phyloP scores from a whole-genome alignment of 2,888 invertebrate species.

The Plagiodera versicolora region DNA sequence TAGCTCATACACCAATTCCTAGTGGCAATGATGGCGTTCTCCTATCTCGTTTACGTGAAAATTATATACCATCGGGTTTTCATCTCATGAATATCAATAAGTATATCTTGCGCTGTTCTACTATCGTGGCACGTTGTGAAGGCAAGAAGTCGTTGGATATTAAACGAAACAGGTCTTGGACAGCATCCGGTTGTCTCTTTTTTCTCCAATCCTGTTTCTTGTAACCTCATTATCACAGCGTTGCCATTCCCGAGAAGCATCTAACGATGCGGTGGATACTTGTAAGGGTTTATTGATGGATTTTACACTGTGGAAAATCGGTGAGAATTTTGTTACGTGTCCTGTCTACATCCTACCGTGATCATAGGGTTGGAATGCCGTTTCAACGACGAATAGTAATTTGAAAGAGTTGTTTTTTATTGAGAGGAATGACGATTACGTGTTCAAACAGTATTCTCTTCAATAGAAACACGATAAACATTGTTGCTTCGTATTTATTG shows the following conservation, averaged over 20 bases:
- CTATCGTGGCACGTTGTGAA: slow-evolving; percentile 1
- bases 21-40: not conserved
- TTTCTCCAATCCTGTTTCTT: slow-evolving; percentile 30
- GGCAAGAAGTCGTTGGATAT: slow-evolving; percentile 12
- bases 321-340: no score
- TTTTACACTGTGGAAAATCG: no score
- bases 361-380: no score
- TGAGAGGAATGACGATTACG: no score
- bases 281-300: no score
- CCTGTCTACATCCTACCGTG: no score
- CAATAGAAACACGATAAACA: no score
- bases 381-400: no score
- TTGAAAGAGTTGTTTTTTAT: no score
- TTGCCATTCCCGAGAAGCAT: not conserved
- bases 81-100: slow-evolving; percentile 13
- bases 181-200: slow-evolving; percentile 29
- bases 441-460: no score
- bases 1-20: not conserved
- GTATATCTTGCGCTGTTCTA: slow-evolving; percentile 5
- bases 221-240: slow-evolving; percentile 13
- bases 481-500: no score
- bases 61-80: slow-evolving; percentile 14
- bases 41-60: slow-evolving; percentile 2
- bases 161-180: slow-evolving; percentile 25
- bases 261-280: no score